phyloP scores from a whole-genome alignment of 2,888 invertebrate genomes.

The Spilosoma lubricipeda region DNA sequence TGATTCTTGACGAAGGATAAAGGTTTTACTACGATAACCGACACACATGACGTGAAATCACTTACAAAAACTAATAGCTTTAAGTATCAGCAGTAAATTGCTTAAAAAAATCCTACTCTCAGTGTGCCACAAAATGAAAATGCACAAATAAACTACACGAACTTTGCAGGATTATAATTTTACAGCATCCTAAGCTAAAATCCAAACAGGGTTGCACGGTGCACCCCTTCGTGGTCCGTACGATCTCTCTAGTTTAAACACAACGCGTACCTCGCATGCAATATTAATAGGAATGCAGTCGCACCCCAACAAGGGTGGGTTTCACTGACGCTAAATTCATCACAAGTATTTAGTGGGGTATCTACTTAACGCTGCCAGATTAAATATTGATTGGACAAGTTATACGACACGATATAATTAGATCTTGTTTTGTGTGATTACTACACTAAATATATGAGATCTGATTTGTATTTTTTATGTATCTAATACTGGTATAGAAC shows the following conservation, averaged over 20 bases:
- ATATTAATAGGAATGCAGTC: slow-evolving; percentile 80
- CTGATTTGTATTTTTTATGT: background rate
- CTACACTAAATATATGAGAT: slow-evolving; percentile 26
- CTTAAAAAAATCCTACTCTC: background rate
- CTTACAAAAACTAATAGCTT: background rate
- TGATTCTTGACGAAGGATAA: too few relatives aligned
- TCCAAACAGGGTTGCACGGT: slow-evolving; percentile 19
- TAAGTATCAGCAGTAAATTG: background rate
- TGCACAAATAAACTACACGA: slow-evolving; percentile 13
- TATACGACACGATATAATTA: slow-evolving; percentile 26
- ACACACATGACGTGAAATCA: too few relatives aligned
- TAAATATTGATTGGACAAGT: slow-evolving; percentile 36
- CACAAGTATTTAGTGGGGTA: slow-evolving; percentile 62
- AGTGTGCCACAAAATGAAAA: background rate
- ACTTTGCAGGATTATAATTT: slow-evolving; percentile 43
- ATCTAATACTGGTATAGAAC: background rate
- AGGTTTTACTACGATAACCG: too few relatives aligned
- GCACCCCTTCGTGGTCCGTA: slow-evolving; percentile 22
- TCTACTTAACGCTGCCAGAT: slow-evolving; percentile 48
- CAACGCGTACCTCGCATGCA: slow-evolving; percentile 78
- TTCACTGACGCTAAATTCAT: slow-evolving; percentile 47
- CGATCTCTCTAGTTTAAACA: slow-evolving; percentile 71
- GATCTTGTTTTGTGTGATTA: slow-evolving; percentile 37
- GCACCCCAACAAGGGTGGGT: slow-evolving; percentile 58
- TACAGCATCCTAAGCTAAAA: slow-evolving; percentile 29